Evolutionary conservation across 2,113 vertebrate species (phyloP), one percentile per base, ranked within the genome.

Genomic region (Rhinoptilus africanus): DNA sequence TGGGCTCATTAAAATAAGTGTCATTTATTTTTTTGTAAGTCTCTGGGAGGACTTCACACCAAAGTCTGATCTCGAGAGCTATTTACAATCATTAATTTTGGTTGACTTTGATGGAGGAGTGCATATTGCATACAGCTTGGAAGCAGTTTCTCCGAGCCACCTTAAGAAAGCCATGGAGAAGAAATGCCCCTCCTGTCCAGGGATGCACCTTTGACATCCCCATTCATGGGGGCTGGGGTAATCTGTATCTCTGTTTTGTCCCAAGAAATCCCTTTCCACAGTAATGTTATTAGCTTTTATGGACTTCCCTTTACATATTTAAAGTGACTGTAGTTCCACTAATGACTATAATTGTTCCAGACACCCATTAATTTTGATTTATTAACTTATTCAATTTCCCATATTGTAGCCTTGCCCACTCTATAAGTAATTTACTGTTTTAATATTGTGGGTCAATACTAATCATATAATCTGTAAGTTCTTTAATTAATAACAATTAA

Each of bases 401-500:
- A 0, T 87, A 84, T 88, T 94, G 79, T 89, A 92, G 71, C 73
- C 84, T 94, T 95, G 67, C 84, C 90, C 92, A 89, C 74, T 86
- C 57, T 81, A 19, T 92, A 94, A 97, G 93, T 95, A 96, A 97
- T 97, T 88, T 92, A 96, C 68, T 95, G 81, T 51, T 96, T 92
- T 92, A 95, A 95, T 96, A 90, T 91, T 75, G 85, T 75, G 69
- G 95, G 93, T 96, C 97, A 97, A 95, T 96, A 95, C 79, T 89
- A 96, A 96, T 96, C 78, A 81, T 91, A 95, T 85, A 14, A 96
- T 94, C 82, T 54, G 28, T 92, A 94, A 97, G 45, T 83, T 96
- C 71, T 80, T 94, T 94, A 96, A 97, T 97, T 97, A 97, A 95
- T 97, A 97, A 94, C 66, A 97, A 96, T 96, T 95, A 96, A 72